Conservation (phyloP, 2,888 invertebrate species). For the Heliconius sara region DNA sequence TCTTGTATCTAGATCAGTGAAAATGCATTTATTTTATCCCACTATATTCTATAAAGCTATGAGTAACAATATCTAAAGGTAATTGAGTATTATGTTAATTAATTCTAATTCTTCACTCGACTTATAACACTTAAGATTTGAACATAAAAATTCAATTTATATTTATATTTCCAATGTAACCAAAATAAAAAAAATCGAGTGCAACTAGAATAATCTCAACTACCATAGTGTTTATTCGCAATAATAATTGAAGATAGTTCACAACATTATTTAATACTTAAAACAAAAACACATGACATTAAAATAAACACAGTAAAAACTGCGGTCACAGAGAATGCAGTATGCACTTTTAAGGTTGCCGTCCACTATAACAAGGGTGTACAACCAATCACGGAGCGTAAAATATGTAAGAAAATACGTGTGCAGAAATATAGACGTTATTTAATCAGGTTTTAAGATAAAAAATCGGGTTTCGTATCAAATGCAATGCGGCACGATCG, state of each 20-base stretch:
- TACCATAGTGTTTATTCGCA: neutral
- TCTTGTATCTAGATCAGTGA: neutral
- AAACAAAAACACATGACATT: conserved; percentile 52
- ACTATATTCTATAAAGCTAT: no score
- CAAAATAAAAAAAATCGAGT: neutral
- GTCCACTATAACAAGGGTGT: conserved; percentile 57
- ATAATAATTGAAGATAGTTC: neutral
- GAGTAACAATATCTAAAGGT: no score
- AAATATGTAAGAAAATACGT: conserved; percentile 19
- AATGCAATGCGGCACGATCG: conserved; percentile 2
- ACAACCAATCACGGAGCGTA: conserved; percentile 47
- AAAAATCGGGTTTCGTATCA: conserved; percentile 3
- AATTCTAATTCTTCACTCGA: neutral
- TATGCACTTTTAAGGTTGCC: conserved; percentile 80
- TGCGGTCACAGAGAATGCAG: conserved; percentile 70
- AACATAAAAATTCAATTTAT: no score
- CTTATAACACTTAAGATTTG: no score
- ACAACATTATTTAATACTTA: conserved; percentile 44
- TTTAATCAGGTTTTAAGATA: conserved; percentile 20
- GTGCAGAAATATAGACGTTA: conserved; percentile 28
- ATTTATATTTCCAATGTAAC: neutral
- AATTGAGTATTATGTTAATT: neutral
- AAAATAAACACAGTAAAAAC: conserved; percentile 67
- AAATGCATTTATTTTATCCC: neutral
- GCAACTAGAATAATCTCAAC: neutral